Evolutionary conservation across 2,797 vertebrate genomes (phyloP), one percentile per base, ranked within the genome.

Genomic region (Acrossocheilus fasciatus): DNA sequence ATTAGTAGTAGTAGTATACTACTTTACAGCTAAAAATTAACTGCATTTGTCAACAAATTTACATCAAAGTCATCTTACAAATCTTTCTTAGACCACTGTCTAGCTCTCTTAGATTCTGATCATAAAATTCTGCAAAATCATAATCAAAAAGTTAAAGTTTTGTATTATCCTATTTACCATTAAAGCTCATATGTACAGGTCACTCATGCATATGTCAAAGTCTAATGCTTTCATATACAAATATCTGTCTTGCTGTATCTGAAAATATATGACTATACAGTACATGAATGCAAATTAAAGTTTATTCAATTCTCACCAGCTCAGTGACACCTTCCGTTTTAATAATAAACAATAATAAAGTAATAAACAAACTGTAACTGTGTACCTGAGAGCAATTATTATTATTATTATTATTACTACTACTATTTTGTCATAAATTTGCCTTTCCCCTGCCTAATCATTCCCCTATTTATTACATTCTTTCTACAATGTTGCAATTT

Each of bases 181-280:
- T 15, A 23, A 82, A 68, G 47, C 41, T 54, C 66, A 87, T 66
- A 86, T 75, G 74, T 89, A 84, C 85, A 80, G 88, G 76, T 89
- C 69, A 76, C 45, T 8, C 7, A 39, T 30, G 81, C 52, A 84
- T 81, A 59, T 73, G 54, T 62, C 41, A 30, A 54, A 70, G 82
- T 74, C 52, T 45, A 62, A 73, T 15, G 15, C 10, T 70, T 47
- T 62, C 75, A 8, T 26, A n/a, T 47, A 18, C 68, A 43, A 45
- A 11, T 36, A 34, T 45, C 4, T 41, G 26, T 47, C 54, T 64
- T 17, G 17, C 7, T 23, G n/a, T 59, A 17, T 62, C 41, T 47
- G 23, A 59, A 45, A 15, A 74, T 57, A 54, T 20, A 20, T 54
- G 7, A 54, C 6, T 54, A 52, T 17, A 17, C 15, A 52, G 52